Evolutionary conservation across 2,113 vertebrate species (phyloP).

Genomic region (Tenrec ecaudatus): DNA sequence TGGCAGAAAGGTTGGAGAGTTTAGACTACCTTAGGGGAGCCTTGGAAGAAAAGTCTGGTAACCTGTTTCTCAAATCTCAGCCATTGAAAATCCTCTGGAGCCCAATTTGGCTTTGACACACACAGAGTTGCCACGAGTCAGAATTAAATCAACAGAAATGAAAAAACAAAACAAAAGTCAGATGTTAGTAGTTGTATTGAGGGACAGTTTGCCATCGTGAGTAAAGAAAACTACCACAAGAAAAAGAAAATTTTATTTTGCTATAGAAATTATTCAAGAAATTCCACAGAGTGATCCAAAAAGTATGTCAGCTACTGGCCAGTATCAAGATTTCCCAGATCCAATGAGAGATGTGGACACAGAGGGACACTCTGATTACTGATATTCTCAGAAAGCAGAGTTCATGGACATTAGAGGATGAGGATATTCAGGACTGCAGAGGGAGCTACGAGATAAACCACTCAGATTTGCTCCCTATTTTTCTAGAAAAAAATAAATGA

Average conservation of each 20-base stretch:
- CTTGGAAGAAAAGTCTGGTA: background rate
- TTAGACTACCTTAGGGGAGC: background rate
- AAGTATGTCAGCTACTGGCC: background rate
- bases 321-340: slow-evolving; percentile 2
- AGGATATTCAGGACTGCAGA: background rate
- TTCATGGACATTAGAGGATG: background rate
- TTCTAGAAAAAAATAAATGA: slow-evolving; percentile 4
- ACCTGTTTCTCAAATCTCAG: background rate
- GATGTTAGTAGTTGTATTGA: background rate
- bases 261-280: background rate
- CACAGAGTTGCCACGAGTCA: background rate
- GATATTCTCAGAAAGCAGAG: background rate
- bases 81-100: background rate
- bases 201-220: background rate
- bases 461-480: background rate
- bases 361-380: background rate
- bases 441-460: background rate
- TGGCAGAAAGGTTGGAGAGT: background rate
- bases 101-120: background rate
- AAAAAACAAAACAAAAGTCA: background rate
- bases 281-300: background rate
- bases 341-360: background rate
- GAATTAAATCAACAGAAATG: background rate
- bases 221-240: background rate
- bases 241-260: background rate